Percentiles rank a stretch among this genome's conserved stretches.
phyloP scores from a whole-genome alignment of 2,888 invertebrate species.

The Lithophane leautieri region DNA sequence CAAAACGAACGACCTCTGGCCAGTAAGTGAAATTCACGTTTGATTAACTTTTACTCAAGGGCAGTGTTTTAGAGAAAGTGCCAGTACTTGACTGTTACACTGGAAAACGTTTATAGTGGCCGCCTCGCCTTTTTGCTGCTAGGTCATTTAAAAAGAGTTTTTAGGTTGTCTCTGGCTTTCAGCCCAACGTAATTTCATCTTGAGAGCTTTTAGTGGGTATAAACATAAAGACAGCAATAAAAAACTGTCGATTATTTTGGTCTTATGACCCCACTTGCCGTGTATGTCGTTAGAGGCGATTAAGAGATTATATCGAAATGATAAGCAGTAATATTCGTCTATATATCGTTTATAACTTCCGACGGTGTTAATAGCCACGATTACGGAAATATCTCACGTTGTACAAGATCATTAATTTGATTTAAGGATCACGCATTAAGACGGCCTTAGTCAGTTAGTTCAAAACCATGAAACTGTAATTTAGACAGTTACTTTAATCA shows the following conservation, averaged over 20 bases:
- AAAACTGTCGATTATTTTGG: slow-evolving; percentile 8
- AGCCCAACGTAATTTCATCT: not conserved
- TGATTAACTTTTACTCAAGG: slow-evolving; percentile 87
- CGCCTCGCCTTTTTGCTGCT: slow-evolving; percentile 24
- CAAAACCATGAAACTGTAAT: slow-evolving; percentile 19
- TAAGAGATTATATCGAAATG: slow-evolving; percentile 51
- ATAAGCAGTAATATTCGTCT: slow-evolving; percentile 29
- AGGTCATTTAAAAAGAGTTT: slow-evolving; percentile 25
- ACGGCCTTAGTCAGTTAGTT: not conserved
- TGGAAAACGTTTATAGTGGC: slow-evolving; percentile 55
- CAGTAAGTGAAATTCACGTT: slow-evolving; percentile 89
- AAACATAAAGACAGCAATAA: slow-evolving; percentile 31
- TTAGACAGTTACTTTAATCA: slow-evolving; percentile 1
- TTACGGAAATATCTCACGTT: slow-evolving; percentile 26
- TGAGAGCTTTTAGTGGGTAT: not conserved
- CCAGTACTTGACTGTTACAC: slow-evolving; percentile 58
- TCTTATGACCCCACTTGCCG: slow-evolving; percentile 12
- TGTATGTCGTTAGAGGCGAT: slow-evolving; percentile 45
- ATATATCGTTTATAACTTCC: not conserved
- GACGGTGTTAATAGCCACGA: slow-evolving; percentile 37
- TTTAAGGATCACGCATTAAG: slow-evolving; percentile 25
- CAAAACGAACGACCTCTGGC: slow-evolving; percentile 86
- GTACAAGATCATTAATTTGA: slow-evolving; percentile 28
- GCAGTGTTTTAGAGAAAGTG: slow-evolving; percentile 75
- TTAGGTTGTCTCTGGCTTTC: slow-evolving; percentile 26